Evolutionary conservation across 2,113 vertebrate genomes (phyloP), one percentile per base, ranked within the genome.

Genomic region (Synodontis membranacea): DNA sequence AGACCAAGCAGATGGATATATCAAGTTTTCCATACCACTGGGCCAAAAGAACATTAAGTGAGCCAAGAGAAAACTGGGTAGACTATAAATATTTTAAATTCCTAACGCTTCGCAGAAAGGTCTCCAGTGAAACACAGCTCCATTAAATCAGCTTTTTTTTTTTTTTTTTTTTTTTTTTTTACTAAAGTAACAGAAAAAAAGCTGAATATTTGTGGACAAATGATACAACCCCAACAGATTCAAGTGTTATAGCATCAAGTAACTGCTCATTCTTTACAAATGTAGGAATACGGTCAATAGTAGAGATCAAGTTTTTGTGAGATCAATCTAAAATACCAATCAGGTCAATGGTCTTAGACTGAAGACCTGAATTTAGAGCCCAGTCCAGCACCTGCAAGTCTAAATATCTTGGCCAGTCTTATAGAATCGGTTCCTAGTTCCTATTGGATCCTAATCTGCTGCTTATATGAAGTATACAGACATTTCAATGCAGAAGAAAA

Each of bases 1-100:
- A 62, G 12, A 28, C 25, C 28, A 25, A 42, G 2, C 21, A 62
- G n/a, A 39, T 62, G 80, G 58, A 46, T 44, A 64, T 31, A 64
- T 42, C 23, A 28, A 31, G 5, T 46, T 62, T 82, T 62, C 58
- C 58, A 48, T 25, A 42, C 10, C 23, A 58, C 34, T 58, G 39
- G 62, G 44, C 74, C 74, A 76, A 50, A 50, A 50, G 28, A 48
- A 34, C 28, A 31, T n/a, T 5, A 46, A 75, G 46, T 7, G 74
- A 76, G 54, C 39, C 70, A 62, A 52, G 42, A 37, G 46, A 68
- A 66, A 83, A 50, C 2, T 5, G 7, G 28, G 11, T 46, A 31
- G n/a, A 34, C 62, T 50, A 60, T 37, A 44, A 44, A 70, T 83
- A 28, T 39, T 72, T 54, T 8, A 78, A 15, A 84, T 76, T 78